Evolutionary conservation across 2,797 vertebrate species (phyloP).

Genomic region (Schizothorax lantsangensis): DNA sequence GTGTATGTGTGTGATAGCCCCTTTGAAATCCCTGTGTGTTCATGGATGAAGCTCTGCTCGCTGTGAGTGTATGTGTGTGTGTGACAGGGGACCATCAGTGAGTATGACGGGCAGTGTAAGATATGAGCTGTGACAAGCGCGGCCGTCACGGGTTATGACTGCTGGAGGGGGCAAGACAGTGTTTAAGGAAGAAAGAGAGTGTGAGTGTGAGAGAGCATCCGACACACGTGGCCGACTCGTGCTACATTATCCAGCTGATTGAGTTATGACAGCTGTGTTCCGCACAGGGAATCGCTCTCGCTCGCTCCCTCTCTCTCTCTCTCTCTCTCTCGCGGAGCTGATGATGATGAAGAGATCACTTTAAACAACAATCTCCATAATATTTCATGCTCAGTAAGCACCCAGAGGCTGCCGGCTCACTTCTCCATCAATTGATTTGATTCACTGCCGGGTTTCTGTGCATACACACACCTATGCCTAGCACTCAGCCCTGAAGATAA

Average conservation of each 20-base stretch:
- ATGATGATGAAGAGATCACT: conserved; percentile 99
- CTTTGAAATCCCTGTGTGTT: conserved; percentile 36
- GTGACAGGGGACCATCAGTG: conserved; percentile 81
- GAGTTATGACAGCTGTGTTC: conserved; percentile 99
- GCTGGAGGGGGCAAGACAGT: conserved; percentile 51
- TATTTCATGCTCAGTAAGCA: conserved; percentile 96
- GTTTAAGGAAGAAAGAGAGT: conserved; percentile 49
- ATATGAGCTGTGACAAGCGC: conserved; percentile 85
- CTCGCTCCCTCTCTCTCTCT: conserved; percentile 19
- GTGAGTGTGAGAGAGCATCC: conserved; percentile 60
- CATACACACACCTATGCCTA: conserved; percentile 51
- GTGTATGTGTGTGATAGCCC: conserved; percentile 46
- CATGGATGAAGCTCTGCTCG: conserved; percentile 19
- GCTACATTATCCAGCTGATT: conserved; percentile 94
- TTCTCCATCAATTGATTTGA: conserved; percentile 99
- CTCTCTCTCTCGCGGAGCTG: conserved; percentile 32
- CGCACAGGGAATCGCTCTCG: conserved; percentile 71
- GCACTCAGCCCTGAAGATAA: conserved; percentile 99
- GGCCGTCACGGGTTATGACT: conserved; percentile 70
- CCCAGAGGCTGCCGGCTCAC: conserved; percentile 92
- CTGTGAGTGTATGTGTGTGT: conserved; percentile 34
- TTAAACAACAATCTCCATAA: conserved; percentile 99
- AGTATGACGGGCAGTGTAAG: conserved; percentile 86
- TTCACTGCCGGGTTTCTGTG: conserved; percentile 95
- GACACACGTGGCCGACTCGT: conserved; percentile 68